Evolutionary conservation across 2,113 vertebrate species (phyloP).

Genomic region (Speoplatyrhinus poulsoni): DNA sequence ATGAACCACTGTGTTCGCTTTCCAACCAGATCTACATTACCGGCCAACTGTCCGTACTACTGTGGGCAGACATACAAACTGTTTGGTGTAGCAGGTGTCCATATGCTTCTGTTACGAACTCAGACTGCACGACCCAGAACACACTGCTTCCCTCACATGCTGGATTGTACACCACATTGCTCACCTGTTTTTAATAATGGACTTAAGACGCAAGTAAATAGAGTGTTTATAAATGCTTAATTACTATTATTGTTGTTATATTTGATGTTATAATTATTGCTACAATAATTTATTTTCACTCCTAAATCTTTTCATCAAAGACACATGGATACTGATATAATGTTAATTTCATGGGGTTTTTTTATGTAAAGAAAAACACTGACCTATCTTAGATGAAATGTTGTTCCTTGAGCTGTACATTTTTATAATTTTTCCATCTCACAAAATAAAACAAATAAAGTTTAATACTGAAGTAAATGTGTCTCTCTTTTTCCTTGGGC

Average conservation of each 20-base stretch:
- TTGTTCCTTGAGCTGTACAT: slow-evolving; percentile 75
- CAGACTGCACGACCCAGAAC: slow-evolving; percentile 45
- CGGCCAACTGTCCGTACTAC: slow-evolving; percentile 9
- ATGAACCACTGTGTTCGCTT: slow-evolving; percentile 65
- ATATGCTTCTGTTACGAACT: slow-evolving; percentile 10
- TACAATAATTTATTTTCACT: slow-evolving; percentile 85
- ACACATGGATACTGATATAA: slow-evolving; percentile 75
- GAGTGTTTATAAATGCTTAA: slow-evolving; percentile 82
- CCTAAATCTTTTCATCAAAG: slow-evolving; percentile 75
- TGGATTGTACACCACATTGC: slow-evolving; percentile 79
- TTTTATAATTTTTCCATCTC: slow-evolving; percentile 81
- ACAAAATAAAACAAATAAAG: slow-evolving; percentile 81
- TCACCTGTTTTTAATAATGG: slow-evolving; percentile 76
- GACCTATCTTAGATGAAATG: slow-evolving; percentile 76
- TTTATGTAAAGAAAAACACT: slow-evolving; percentile 75
- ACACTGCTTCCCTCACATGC: slow-evolving; percentile 68
- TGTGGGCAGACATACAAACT: slow-evolving; percentile 19
- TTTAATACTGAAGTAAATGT: slow-evolving; percentile 73
- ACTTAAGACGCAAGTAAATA: slow-evolving; percentile 74
- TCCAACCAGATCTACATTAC: slow-evolving; percentile 32
- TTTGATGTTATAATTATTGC: slow-evolving; percentile 83
- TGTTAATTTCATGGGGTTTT: slow-evolving; percentile 73
- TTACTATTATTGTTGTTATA: slow-evolving; percentile 82
- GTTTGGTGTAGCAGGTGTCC: slow-evolving; percentile 33
- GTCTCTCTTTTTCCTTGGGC: slow-evolving; percentile 14